Base-by-base conservation (phyloP, 2,113 vertebrate species). In the Dasypus novemcinctus region DNA sequence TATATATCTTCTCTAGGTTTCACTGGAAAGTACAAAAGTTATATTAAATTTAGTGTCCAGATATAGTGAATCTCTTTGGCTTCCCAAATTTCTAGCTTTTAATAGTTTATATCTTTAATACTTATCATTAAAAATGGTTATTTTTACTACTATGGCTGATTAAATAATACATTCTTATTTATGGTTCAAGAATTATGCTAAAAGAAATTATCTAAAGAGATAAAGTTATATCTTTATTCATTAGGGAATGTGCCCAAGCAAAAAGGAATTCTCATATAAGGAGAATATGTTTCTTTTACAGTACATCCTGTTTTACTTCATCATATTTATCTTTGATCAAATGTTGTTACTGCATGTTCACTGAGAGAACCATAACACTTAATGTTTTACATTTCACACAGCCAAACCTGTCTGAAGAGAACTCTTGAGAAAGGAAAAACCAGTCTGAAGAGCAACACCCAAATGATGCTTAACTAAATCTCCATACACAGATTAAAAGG, bases 391-490 rank as follows among this genome's bases (percentile, higher is more conserved):
- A 88, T 95, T 96, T 97, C 82, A 71, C 49, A 43, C 21, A 85
- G 57, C 13, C 43, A 46, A 87, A 52, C 4, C 1, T 68, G 20
- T 96, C 88, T 87, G 64, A 71, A 74, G 71, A 95, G 64, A 82
- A 90, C 94, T 92, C 75, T 82, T 71, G 33, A 89, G 43, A 94
- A 96, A 82, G 25, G 25, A 80, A 84, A 94, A 97, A 38, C 41
- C 84, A 92, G 59, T 93, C 90, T 78, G 72, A 84, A 85, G 33
- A 88, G 82, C 43, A 91, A 87, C 27, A 69, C 52, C 86, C 86
- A 89, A 93, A 81, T 88, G 68, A 93, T 66, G 61, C 71, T 66
- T 95, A 91, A 96, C 94, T 96, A 97, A 96, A 94, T 88, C 96
- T 97, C 91, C 46, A 92, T 63, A 82, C 91, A 93, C 66, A 93